phyloP scores from a whole-genome alignment of 2,113 vertebrate genomes.

The Crypturellus undulatus region DNA sequence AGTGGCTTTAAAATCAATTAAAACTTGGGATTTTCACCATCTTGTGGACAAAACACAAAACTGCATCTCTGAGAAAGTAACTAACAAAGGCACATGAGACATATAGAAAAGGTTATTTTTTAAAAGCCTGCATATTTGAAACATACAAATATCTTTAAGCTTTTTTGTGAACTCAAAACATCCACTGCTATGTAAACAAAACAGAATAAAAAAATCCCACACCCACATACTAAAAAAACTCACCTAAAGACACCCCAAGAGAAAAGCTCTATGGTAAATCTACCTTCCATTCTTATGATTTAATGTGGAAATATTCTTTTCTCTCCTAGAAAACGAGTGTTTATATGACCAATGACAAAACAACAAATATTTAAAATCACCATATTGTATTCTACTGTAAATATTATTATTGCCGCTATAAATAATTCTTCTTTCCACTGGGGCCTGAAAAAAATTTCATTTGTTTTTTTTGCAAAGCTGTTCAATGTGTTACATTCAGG shows the following conservation, averaged over 20 bases:
- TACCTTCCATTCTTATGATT: not conserved
- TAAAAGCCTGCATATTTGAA: not conserved
- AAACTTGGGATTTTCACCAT: constrained; percentile 83
- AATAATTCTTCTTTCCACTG: constrained; percentile 2
- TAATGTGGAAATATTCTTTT: not conserved
- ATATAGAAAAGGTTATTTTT: not conserved
- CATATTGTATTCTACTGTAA: constrained; percentile 21
- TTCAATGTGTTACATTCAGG: not conserved
- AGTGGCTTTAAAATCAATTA: constrained; percentile 66
- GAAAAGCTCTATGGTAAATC: not conserved
- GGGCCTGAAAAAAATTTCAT: not conserved
- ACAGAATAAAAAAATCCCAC: too few species aligned
- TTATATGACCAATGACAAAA: constrained; percentile 18
- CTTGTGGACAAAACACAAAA: constrained; percentile 80
- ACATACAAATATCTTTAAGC: not conserved
- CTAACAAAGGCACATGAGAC: constrained; percentile 14
- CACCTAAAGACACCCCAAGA: too few species aligned
- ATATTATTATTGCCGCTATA: constrained; percentile 36
- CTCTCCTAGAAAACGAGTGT: not conserved
- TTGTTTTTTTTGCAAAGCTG: constrained; percentile 23
- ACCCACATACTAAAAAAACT: too few species aligned
- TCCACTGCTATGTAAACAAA: not conserved
- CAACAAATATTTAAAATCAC: constrained; percentile 32
- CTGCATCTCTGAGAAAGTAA: constrained; percentile 55
- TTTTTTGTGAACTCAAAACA: not conserved